phyloP scores from a whole-genome alignment of 2,797 vertebrate species.

The Fistularia tabacaria region DNA sequence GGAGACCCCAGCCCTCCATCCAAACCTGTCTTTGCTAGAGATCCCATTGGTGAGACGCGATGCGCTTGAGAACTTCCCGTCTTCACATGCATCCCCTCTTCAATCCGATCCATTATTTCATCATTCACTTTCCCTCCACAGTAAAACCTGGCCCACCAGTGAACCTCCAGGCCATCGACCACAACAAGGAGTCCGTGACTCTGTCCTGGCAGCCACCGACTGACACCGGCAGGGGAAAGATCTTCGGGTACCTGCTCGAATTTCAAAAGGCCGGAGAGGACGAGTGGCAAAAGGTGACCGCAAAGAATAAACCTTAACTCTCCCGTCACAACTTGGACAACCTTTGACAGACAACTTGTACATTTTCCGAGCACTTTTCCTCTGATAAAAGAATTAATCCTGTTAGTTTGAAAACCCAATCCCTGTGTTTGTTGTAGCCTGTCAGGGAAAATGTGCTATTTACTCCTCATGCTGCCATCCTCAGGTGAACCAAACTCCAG shows the following conservation, averaged over 20 bases:
- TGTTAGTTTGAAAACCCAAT: too few relatives aligned
- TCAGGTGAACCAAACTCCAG: constrained; percentile 89
- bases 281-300: constrained; percentile 85
- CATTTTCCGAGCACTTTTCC: too few relatives aligned
- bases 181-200: constrained; percentile 90
- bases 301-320: too few relatives aligned
- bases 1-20: constrained; percentile 96
- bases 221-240: constrained; percentile 91
- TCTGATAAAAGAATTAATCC: too few relatives aligned
- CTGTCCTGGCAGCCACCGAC: constrained; percentile 90
- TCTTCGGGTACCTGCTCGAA: constrained; percentile 94
- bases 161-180: constrained; percentile 84
- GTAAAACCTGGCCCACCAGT: constrained; percentile 90
- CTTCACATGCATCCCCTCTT: background rate
- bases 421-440: too few relatives aligned
- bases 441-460: too few relatives aligned
- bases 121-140: constrained; percentile 44
- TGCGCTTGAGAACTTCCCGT: background rate
- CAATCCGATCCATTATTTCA: background rate
- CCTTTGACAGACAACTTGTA: too few relatives aligned
- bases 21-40: constrained; percentile 93
- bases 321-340: too few relatives aligned
- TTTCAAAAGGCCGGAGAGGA: constrained; percentile 94
- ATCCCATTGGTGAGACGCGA: constrained; percentile 87
- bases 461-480: background rate